Evolutionary conservation across 2,888 invertebrate species (phyloP), one percentile per base, ranked within the genome.

Genomic region (Euplexia lucipara): DNA sequence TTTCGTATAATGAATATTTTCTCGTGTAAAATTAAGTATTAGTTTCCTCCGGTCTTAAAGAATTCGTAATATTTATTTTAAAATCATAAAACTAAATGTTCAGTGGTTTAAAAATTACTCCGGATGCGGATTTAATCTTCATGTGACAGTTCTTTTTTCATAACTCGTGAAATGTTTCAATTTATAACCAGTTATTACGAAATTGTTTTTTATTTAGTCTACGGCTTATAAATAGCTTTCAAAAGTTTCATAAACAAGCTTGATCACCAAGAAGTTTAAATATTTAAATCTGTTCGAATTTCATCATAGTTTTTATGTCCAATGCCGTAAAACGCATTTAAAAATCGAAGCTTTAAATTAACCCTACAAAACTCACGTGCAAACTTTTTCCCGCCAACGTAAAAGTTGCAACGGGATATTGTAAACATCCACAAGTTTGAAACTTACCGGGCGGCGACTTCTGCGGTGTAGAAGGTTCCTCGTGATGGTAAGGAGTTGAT

Each of bases 381-480:
- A 76, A 88, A 86, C 69, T 84, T 88, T 86, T 86, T 82, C 82
- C 79, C 87, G 87, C 85, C 78, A 65, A 81, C 41, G n/a, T 35
- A 39, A 79, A 84, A 85, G 71, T 84, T 82, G 64, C 63, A 69
- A 51, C 44, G 47, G 69, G 59, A 75, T 60, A 73, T 72, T 39
- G 41, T 34, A 51, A 62, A 66, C 68, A 64, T 45, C 57, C 73
- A 69, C 64, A 65, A 69, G 62, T 74, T 60, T 75, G 49, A 78
- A 74, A 90, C 90, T 90, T 67, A 93, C 92, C 93, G 66, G 87
- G 81, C 12, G 90, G 90, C 16, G 90, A 85, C 80, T 93, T 92
- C 64, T 88, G 81, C 47, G 93, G 93, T 47, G 92, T 91, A 42
- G 85, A 86, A 0, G 88, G 89, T 56, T 88, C 86, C 59, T 86